Evolutionary conservation across 2,113 vertebrate genomes (phyloP), one percentile per base, ranked within the genome.

Genomic region (Phyllostomus discolor): DNA sequence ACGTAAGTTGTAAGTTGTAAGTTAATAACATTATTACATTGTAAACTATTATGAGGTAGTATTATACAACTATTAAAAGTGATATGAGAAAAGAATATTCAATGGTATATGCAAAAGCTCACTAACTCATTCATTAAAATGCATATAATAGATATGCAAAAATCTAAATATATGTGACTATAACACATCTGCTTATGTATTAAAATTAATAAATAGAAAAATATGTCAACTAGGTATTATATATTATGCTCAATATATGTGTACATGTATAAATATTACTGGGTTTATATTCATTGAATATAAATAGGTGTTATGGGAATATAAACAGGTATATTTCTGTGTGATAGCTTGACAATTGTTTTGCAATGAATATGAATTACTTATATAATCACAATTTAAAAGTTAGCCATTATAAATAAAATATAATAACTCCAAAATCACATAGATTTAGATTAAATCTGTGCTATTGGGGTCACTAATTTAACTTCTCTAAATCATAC

Each of bases 301-400:
- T n/a, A 90, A 92, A 69, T 15, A 64, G 22, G 3, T 54, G 10
- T 78, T 84, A 75, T 17, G 26, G 50, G 38, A 88, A 59, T 62
- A 87, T 26, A 83, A 90, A 83, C 5, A 54, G 33, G 4, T 62
- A 7, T 28, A 78, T 67, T 5, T 64, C 46, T 81, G 14, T 66
- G 33, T 59, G 48, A 62, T 62, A 62, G 0, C 86, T 93, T 81
- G 24, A 22, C 6, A 57, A 33, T 15, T 66, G 33, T 80, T 92
- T 80, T 64, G 31, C 9, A 84, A 9, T 79, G 43, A 38, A 41
- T 64, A 1, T 66, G 10, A 52, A 26, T 48, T 62, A 75, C 12
- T 79, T 62, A 84, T 83, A 33, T 90, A 92, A 88, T 86, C 7
- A 79, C 7, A 87, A 67, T 41, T 73, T 91, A 31, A 92, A 94